Evolutionary conservation across 2,888 invertebrate species (phyloP).

Genomic region (Dicranocentrus wangi): DNA sequence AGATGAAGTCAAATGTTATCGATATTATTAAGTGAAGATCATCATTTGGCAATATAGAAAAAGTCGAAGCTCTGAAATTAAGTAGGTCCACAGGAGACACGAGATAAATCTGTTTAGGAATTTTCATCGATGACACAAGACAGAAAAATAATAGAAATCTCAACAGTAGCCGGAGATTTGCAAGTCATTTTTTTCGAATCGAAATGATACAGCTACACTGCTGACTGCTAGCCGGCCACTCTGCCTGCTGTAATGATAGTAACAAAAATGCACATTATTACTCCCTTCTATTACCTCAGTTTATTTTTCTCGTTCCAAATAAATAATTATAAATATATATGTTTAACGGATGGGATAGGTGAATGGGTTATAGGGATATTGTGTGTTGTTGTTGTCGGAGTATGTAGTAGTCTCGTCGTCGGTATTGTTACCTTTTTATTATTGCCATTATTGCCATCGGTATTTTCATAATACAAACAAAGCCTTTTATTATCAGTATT

Average conservation of each 20-base stretch:
- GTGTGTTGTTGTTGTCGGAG: neutral
- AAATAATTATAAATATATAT: constrained; percentile 1
- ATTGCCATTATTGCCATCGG: constrained; percentile 45
- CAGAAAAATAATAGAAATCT: constrained; percentile 65
- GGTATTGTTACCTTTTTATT: constrained; percentile 20
- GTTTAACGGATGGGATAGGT: neutral
- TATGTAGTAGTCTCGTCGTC: neutral
- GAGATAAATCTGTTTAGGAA: constrained; percentile 63
- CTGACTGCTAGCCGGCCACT: neutral
- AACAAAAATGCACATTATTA: neutral
- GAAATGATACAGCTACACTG: neutral
- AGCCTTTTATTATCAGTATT: constrained; percentile 45
- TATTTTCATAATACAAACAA: constrained; percentile 52
- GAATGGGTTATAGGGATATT: neutral
- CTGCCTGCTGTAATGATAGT: no score
- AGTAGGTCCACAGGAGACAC: constrained; percentile 63
- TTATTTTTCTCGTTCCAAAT: constrained; percentile 1
- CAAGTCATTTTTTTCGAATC: constrained; percentile 53
- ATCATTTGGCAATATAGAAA: constrained; percentile 17
- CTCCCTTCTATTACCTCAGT: neutral
- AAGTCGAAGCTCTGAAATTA: constrained; percentile 53
- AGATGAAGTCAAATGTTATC: constrained; percentile 22
- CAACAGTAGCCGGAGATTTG: constrained; percentile 58
- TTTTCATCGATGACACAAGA: constrained; percentile 63
- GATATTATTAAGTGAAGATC: constrained; percentile 18